Percentiles rank a stretch among this genome's conserved stretches.
These are phyloP conservation scores for Caranx ignobilis DNA, from an alignment of 2,113 vertebrate species.

Conservation along the genomic window DNA sequence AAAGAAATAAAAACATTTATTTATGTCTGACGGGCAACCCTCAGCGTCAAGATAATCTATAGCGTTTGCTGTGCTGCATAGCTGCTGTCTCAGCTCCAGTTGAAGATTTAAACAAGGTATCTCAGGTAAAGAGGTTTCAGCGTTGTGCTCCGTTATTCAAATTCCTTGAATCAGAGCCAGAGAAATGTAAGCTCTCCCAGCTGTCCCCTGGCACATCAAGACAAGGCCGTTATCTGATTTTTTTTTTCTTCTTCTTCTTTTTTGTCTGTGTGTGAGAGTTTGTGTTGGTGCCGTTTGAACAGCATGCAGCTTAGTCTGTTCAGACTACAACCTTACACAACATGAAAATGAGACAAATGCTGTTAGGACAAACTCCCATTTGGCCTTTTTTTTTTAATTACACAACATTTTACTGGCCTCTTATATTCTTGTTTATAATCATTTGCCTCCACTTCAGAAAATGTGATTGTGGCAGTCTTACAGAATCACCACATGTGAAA, in stretches of 20 bases:
- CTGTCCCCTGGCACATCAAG: slow-evolving; percentile 77
- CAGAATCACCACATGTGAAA: slow-evolving; percentile 62
- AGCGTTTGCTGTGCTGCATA: not conserved
- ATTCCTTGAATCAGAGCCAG: slow-evolving; percentile 79
- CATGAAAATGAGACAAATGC: not conserved
- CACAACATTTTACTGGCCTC: slow-evolving; percentile 15
- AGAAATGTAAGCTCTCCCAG: slow-evolving; percentile 72
- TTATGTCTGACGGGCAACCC: slow-evolving; percentile 28
- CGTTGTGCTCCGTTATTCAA: slow-evolving; percentile 32
- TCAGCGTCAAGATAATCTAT: not conserved
- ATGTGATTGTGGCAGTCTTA: slow-evolving; percentile 47
- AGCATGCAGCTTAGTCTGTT: slow-evolving; percentile 14
- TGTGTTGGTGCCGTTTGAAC: slow-evolving; percentile 42
- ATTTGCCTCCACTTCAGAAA: slow-evolving; percentile 24
- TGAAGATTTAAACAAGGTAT: slow-evolving; percentile 43
- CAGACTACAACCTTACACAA: slow-evolving; percentile 42
- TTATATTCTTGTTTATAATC: slow-evolving; percentile 15
- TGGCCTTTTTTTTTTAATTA: slow-evolving; percentile 7
- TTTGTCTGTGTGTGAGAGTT: slow-evolving; percentile 20
- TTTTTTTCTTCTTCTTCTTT: not conserved
- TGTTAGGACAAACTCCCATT: not conserved
- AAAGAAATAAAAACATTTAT: slow-evolving; percentile 53
- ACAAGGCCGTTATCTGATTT: slow-evolving; percentile 74
- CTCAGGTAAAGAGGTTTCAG: slow-evolving; percentile 53
- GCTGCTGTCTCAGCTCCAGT: slow-evolving; percentile 12